Evolutionary conservation across 2,113 vertebrate species (phyloP).

Genomic region (Pundamilia nyererei): DNA sequence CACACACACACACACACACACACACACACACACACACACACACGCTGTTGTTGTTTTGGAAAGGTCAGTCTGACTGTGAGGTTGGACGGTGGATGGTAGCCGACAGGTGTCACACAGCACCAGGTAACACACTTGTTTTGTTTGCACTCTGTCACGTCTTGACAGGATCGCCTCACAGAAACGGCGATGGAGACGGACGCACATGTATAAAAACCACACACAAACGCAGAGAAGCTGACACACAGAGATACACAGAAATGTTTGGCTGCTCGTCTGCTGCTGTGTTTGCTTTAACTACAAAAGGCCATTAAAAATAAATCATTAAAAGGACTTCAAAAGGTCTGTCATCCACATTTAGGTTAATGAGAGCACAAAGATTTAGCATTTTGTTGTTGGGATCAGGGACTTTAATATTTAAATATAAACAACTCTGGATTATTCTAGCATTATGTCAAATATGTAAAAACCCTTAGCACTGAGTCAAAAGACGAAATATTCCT

Average conservation of each 20-base stretch:
- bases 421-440: not conserved
- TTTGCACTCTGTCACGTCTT: not conserved
- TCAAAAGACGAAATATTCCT: not conserved
- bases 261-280: not conserved
- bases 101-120: conserved; percentile 42
- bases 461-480: not conserved
- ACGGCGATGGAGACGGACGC: not conserved
- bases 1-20: not conserved
- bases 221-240: not conserved
- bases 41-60: not conserved
- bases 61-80: conserved; percentile 15
- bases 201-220: not conserved
- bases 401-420: not conserved
- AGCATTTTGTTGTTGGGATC: not conserved
- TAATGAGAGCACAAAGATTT: not conserved
- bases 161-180: not conserved
- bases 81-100: not conserved
- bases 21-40: not conserved
- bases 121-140: conserved; percentile 5
- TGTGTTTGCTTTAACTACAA: not conserved
- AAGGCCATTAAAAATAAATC: not conserved
- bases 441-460: not conserved
- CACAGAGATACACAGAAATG: fast-evolving
- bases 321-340: not conserved
- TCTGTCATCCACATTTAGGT: not conserved